Evolutionary conservation across 2,888 invertebrate genomes (phyloP).

Genomic region (Cataglyphis cursor): DNA sequence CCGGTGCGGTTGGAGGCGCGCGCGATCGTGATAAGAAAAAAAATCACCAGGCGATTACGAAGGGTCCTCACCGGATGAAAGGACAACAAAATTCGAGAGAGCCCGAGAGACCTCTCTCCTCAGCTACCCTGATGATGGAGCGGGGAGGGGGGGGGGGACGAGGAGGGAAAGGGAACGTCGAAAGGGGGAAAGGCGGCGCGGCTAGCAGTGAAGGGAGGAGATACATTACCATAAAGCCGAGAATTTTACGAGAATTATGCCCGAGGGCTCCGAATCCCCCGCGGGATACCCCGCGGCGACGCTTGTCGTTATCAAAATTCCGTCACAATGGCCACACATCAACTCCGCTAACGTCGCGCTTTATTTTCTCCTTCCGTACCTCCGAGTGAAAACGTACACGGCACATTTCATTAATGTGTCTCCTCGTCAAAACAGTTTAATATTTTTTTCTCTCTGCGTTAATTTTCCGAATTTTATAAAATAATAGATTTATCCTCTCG

Average conservation of each 20-base stretch:
- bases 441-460: background rate
- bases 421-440: background rate
- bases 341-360: conserved; percentile 66
- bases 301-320: conserved; percentile 85
- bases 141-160: conserved; percentile 4
- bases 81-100: conserved; percentile 67
- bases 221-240: conserved; percentile 84
- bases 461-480: background rate
- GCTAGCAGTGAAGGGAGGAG: conserved; percentile 59
- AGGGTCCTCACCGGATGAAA: conserved; percentile 17
- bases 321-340: conserved; percentile 83
- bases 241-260: conserved; percentile 84
- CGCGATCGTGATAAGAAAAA: conserved; percentile 74
- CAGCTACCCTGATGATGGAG: background rate
- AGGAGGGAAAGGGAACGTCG: background rate
- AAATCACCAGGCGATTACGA: conserved; percentile 63
- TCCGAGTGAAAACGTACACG: conserved; percentile 47
- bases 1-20: background rate
- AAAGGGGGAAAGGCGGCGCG: conserved; percentile 17
- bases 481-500: no score
- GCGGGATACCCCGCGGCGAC: conserved; percentile 81
- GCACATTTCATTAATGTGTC: conserved; percentile 33
- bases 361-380: conserved; percentile 53
- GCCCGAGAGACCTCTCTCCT: conserved; percentile 22
- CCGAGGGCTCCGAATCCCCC: conserved; percentile 78